Percentiles rank a stretch among this genome's conserved stretches.
Conservation (phyloP, 2,797 vertebrate species). For the Pangasius krempfi region DNA sequence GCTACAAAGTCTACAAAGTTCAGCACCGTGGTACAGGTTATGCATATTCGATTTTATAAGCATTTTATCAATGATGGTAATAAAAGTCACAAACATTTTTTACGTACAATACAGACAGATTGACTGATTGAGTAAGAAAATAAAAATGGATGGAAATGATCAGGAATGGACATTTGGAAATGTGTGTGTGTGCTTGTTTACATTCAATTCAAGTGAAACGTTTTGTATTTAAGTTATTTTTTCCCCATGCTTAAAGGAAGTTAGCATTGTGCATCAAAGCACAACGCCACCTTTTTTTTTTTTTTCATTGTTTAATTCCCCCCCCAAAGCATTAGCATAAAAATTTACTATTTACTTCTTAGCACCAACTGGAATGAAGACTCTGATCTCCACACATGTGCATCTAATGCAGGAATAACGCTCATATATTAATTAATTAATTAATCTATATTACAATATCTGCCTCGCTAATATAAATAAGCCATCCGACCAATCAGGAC, state of each 20-base stretch:
- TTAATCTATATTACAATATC: neutral
- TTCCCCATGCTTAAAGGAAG: neutral
- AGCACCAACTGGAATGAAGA: neutral
- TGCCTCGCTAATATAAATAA: neutral
- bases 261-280: neutral
- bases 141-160: neutral
- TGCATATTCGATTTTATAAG: constrained; percentile 1
- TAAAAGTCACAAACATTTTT: neutral
- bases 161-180: neutral
- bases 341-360: neutral
- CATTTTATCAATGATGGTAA: neutral
- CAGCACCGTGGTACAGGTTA: constrained; percentile 37
- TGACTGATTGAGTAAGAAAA: neutral
- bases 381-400: neutral
- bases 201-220: neutral
- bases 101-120: neutral
- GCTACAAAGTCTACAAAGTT: constrained; percentile 21
- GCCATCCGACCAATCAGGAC: neutral
- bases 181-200: neutral
- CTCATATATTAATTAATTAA: neutral
- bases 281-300: neutral
- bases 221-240: neutral
- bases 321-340: neutral
- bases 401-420: neutral
- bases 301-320: neutral